Evolutionary conservation across 1,140 invertebrate species (phyloP), one percentile per base, ranked within the genome.

Genomic region (Trichonephila clavipes): DNA sequence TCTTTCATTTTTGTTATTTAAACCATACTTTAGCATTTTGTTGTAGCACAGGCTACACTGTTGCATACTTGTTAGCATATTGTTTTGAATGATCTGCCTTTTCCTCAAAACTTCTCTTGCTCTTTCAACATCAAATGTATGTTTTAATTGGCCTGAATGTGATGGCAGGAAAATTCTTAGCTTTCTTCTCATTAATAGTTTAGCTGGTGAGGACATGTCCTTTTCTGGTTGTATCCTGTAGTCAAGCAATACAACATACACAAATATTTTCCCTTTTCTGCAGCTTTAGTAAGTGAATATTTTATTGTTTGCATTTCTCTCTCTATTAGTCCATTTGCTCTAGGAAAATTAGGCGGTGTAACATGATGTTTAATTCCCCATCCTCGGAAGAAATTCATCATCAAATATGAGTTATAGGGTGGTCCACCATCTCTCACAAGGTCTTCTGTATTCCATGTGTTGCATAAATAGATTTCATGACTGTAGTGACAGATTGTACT

Each of bases 391-490:
- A 21, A 24, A 81, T 21, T 21, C 21, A 1, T 16, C 58, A 18
- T 61, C 40, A 16, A 58, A 66, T 88, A n/a, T 94, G 87, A 40
- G 44, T 51, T 51, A 51, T 6, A 72, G 94, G 14, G 44, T 51
- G 95, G 95, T 58, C 94, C 94, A 58, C 95, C 95, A 90, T 95
- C 95, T 44, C 87, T 92, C 34, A 94, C 83, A 12, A 95, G 34
- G n/a, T 69, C 82, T 34, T 51, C 44, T 95, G 95, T n/a, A 95
- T 95, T 19, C 94, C 95, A 94, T 94, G 94, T 62, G 94, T 62
- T 18, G 94, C 82, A 88, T 93, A n/a, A n/a, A n/a, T n/a, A 95
- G 85, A 86, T 83, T 94, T 92, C 90, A 94, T 44, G 24, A 94
- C 66, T 28, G 21, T 94, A 19, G 94, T 88, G 19, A 94, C 88